Evolutionary conservation across 30 jellyfish, hydroid and myxozoan species (phyloP), one percentile per base, ranked within the genome.

Genomic region (Aurelia aurita): DNA sequence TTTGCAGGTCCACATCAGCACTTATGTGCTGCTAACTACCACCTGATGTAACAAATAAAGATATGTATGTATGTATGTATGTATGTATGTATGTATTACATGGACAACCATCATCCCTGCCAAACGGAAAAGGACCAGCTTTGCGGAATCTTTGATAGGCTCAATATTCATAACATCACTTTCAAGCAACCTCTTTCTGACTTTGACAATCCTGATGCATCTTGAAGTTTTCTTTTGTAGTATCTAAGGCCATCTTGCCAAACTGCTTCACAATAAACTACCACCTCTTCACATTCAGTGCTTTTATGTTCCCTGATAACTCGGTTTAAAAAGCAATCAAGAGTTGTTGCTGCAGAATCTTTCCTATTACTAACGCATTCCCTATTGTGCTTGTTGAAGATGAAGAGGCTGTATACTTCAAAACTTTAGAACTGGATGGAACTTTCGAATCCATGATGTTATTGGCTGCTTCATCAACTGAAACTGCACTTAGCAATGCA

Each of bases 171-270:
- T 27, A 65, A n/a, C 25, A 27, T 70, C 83, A 8, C 62, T 76
- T 70, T 70, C 83, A 70, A 70, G 31, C 34, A 70, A 64, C 21
- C 65, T n/a, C 39, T 34, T 70, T 14, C 23, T 70, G 23, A 26
- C 23, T 70, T 19, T 12, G 62, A 3, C 32, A 70, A 19, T 19
- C 26, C 69, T 32, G 25, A 23, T 14, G 62, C 21, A 26, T 70
- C 64, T 19, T 18, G 31, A 4, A 70, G 18, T 19, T 34, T 45
- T 20, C 62, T 45, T 70, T 70, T 70, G 32, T 70, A 70, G 44
- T 27, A 70, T 39, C 69, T 70, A 3, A 70, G 16, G 26, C 76
- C 25, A 27, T 39, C 83, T 45, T 29, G 49, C 83, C 83, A 70
- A 14, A 70, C 20, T 16, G 49, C 32, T 18, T 70, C 83, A 29